Percentiles rank a stretch among this genome's conserved stretches.
Conservation (phyloP, 2,888 invertebrate species). For the Aphidoletes aphidimyza region DNA sequence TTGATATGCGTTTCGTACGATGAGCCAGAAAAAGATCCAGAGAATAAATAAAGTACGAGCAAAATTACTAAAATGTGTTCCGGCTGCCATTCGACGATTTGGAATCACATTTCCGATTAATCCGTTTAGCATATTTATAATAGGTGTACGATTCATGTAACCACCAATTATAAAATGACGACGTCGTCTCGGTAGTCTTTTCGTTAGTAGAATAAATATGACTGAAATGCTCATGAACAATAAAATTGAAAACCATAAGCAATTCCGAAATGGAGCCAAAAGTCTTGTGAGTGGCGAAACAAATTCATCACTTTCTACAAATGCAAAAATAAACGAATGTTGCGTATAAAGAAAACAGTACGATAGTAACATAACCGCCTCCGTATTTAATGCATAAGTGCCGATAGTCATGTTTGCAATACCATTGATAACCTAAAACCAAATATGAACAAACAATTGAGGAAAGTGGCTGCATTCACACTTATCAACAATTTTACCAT, state of each 20-base stretch:
- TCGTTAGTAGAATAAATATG: not conserved
- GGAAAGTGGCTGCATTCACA: no score
- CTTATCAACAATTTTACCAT: no score
- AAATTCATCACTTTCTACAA: not conserved
- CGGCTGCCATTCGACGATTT: not conserved
- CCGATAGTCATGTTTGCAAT: not conserved
- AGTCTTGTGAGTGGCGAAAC: not conserved
- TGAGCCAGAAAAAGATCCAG: not conserved
- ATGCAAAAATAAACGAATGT: not conserved
- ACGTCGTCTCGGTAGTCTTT: not conserved
- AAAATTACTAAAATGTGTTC: not conserved
- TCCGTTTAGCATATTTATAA: not conserved
- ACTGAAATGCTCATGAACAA: not conserved
- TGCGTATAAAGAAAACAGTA: not conserved
- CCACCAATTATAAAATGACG: not conserved
- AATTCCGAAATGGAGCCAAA: not conserved
- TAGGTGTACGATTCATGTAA: not conserved
- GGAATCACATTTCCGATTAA: not conserved
- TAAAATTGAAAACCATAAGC: not conserved
- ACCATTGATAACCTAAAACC: not conserved
- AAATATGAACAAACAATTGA: no score
- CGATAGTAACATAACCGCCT: not conserved
- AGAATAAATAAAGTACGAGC: not conserved
- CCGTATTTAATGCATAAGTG: not conserved
- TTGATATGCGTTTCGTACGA: not conserved